Evolutionary conservation across 2,888 invertebrate species (phyloP).

Genomic region (Brenthis ino): DNA sequence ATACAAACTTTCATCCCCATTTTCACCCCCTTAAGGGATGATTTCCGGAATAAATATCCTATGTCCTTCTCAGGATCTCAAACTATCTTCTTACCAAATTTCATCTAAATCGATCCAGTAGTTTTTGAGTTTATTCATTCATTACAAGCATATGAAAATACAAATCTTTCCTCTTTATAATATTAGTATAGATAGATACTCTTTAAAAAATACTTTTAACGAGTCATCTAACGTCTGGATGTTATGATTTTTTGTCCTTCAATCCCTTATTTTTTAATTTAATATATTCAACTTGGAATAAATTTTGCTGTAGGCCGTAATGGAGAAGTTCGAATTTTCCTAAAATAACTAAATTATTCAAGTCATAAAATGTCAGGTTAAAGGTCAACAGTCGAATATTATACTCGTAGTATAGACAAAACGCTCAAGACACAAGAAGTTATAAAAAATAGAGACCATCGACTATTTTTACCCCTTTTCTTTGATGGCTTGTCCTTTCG

Average conservation of each 20-base stretch:
- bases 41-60: too few relatives aligned
- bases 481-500: neutral
- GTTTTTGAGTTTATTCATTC: too few relatives aligned
- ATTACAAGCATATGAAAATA: too few relatives aligned
- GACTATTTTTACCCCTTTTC: neutral
- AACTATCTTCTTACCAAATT: too few relatives aligned
- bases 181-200: too few relatives aligned
- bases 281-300: conserved; percentile 2
- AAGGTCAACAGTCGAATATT: neutral
- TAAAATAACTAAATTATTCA: neutral
- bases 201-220: too few relatives aligned
- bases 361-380: conserved; percentile 8
- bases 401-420: conserved; percentile 8
- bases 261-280: neutral
- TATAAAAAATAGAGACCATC: neutral
- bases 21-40: too few relatives aligned
- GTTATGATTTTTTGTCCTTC: too few relatives aligned
- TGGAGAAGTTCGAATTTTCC: conserved; percentile 5
- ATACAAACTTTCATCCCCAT: too few relatives aligned
- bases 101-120: too few relatives aligned
- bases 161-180: too few relatives aligned
- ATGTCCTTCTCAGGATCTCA: too few relatives aligned
- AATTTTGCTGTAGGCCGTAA: conserved; percentile 9
- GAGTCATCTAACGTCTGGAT: neutral
- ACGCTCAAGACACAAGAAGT: neutral